Evolutionary conservation across 2,888 invertebrate genomes (phyloP).

Genomic region (Anarsia innoxiella): DNA sequence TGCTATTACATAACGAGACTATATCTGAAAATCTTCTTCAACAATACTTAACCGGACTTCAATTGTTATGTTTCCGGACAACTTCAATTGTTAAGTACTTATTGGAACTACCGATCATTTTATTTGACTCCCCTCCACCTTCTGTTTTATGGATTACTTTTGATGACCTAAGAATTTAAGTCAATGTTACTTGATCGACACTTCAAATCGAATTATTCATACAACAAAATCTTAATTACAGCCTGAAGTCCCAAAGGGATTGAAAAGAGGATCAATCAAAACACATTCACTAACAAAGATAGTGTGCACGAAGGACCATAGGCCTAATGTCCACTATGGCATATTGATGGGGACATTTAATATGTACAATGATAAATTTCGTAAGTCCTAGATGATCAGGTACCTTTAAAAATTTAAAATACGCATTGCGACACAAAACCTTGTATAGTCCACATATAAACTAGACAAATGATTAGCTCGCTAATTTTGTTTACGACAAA

Average conservation of each 20-base stretch:
- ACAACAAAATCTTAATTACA: slow-evolving; percentile 27
- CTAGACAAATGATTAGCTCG: too few species aligned
- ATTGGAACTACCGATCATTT: too few species aligned
- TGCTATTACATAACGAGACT: neutral
- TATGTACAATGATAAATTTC: slow-evolving; percentile 57
- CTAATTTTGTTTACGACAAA: too few species aligned
- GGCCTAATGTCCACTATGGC: slow-evolving; percentile 51
- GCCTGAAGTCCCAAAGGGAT: slow-evolving; percentile 44
- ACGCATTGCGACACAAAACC: too few species aligned
- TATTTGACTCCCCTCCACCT: too few species aligned
- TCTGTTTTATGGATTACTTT: too few species aligned
- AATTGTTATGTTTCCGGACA: neutral
- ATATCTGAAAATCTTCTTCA: neutral
- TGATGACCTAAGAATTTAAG: too few species aligned
- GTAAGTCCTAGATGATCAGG: slow-evolving; percentile 29
- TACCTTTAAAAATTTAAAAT: neutral
- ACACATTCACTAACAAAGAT: slow-evolving; percentile 61
- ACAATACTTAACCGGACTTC: neutral
- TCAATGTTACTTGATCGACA: too few species aligned
- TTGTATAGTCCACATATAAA: too few species aligned
- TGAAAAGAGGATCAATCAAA: slow-evolving; percentile 49
- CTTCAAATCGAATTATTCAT: too few species aligned
- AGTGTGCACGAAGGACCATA: slow-evolving; percentile 39
- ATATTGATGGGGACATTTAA: slow-evolving; percentile 58
- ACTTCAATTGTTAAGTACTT: neutral